These are phyloP conservation scores for Pissodes strobi DNA, from an alignment of 1,140 invertebrate species.

Conservation along the genomic window DNA sequence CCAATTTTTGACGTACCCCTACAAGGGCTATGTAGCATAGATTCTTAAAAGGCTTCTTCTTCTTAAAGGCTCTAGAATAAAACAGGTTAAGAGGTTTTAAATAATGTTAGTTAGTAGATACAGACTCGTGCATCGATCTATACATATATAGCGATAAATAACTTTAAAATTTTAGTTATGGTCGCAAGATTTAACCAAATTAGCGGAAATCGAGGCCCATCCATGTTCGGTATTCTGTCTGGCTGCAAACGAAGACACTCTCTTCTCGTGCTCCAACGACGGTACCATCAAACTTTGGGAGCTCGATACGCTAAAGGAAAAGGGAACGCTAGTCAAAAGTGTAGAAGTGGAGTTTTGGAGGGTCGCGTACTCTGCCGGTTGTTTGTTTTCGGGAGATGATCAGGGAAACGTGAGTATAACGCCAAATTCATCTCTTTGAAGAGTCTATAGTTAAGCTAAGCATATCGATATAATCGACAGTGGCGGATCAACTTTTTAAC, in stretches of 20 bases:
- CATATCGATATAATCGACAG: background rate
- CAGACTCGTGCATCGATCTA: too few relatives aligned
- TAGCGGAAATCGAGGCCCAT: conserved; percentile 57
- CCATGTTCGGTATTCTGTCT: conserved; percentile 56
- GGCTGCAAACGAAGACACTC: conserved; percentile 50
- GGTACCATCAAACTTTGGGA: conserved; percentile 58
- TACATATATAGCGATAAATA: too few relatives aligned
- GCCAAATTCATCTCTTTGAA: background rate
- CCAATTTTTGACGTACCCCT: too few relatives aligned
- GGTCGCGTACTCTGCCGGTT: conserved; percentile 48
- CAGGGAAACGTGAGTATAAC: conserved; percentile 56
- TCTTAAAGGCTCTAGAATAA: too few relatives aligned
- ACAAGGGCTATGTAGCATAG: too few relatives aligned
- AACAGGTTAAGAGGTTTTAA: too few relatives aligned
- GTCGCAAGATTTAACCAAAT: conserved; percentile 55
- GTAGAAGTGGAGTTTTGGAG: conserved; percentile 53
- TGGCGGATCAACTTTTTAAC: too few relatives aligned
- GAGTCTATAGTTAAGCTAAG: background rate
- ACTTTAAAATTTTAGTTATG: conserved; percentile 44
- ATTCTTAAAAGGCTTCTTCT: too few relatives aligned
- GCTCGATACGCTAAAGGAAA: conserved; percentile 49
- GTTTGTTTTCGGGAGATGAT: conserved; percentile 57
- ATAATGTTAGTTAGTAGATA: too few relatives aligned
- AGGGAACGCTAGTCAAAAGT: conserved; percentile 45
- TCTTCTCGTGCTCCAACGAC: conserved; percentile 60